Percentiles rank a stretch among this genome's conserved stretches.
Conservation (phyloP, 2,113 vertebrate genomes). For the Semnornis frantzii region DNA sequence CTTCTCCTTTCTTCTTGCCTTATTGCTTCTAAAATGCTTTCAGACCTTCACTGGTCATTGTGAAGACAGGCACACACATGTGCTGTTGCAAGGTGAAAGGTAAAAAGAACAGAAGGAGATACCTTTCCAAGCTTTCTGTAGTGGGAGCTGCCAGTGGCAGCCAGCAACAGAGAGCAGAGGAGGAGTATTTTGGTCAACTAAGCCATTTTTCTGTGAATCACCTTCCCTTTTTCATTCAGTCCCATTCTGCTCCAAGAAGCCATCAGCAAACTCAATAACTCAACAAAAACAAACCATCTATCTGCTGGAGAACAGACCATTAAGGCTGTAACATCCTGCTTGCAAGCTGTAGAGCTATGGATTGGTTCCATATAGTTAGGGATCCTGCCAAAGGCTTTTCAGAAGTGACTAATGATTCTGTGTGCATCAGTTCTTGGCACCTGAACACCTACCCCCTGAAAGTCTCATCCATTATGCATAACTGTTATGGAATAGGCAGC, state of each 20-base stretch:
- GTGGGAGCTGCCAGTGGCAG: background rate
- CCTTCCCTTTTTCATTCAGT: constrained; percentile 64
- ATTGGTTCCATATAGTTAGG: constrained; percentile 56
- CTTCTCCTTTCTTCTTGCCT: background rate
- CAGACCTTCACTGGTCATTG: background rate
- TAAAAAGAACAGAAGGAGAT: background rate
- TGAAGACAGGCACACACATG: background rate
- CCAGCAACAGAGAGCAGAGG: background rate
- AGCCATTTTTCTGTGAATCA: constrained; percentile 57
- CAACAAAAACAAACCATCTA: constrained; percentile 68
- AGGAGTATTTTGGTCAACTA: constrained; percentile 38
- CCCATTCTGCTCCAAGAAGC: constrained; percentile 55
- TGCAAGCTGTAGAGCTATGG: constrained; percentile 43
- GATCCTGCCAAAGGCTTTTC: constrained; percentile 61
- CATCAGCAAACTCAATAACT: constrained; percentile 66
- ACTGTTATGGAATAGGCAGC: constrained; percentile 35
- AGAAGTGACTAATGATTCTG: constrained; percentile 63
- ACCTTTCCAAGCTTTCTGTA: background rate
- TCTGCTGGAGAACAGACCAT: constrained; percentile 48
- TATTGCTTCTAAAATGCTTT: background rate
- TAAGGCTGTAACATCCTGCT: constrained; percentile 58
- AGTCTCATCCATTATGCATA: constrained; percentile 66
- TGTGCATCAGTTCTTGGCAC: constrained; percentile 63
- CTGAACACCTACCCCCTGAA: constrained; percentile 45
- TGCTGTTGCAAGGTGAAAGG: background rate